Evolutionary conservation across 2,888 invertebrate genomes (phyloP).

Genomic region (Microctonus brassicae): DNA sequence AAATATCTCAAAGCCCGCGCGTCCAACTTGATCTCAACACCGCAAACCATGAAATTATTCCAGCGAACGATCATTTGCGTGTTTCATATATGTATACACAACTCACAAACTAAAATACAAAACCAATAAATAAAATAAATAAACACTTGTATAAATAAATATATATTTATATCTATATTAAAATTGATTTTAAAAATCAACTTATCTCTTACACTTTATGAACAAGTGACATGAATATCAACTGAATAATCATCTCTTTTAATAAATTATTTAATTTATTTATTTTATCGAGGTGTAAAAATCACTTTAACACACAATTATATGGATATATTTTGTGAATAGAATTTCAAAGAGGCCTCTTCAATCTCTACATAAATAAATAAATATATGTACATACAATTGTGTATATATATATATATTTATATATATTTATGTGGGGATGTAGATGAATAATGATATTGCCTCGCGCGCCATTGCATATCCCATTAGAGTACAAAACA

Average conservation of each 20-base stretch:
- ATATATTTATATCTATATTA: background rate
- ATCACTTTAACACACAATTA: conserved; percentile 9
- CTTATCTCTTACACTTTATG: background rate
- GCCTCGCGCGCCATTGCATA: conserved; percentile 13
- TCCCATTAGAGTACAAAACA: conserved; percentile 29
- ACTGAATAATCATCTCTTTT: background rate
- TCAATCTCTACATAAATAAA: background rate
- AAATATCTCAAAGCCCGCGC: conserved; percentile 62
- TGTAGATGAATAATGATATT: conserved; percentile 12
- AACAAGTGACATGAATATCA: background rate
- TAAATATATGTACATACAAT: background rate
- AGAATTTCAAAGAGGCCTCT: conserved; percentile 22
- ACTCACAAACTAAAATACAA: conserved; percentile 5
- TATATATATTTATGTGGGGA: no score
- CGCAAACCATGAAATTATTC: conserved; percentile 60
- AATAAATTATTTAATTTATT: background rate
- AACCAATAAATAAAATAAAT: no score
- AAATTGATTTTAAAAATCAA: background rate
- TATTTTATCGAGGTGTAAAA: background rate
- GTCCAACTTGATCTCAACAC: conserved; percentile 55
- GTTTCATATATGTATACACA: conserved; percentile 18
- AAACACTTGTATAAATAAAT: no score
- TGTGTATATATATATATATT: background rate
- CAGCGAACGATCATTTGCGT: conserved; percentile 48
- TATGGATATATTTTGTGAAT: conserved; percentile 22